Base-by-base conservation (phyloP, 2,888 invertebrate genomes). In the Apotomis capreana region DNA sequence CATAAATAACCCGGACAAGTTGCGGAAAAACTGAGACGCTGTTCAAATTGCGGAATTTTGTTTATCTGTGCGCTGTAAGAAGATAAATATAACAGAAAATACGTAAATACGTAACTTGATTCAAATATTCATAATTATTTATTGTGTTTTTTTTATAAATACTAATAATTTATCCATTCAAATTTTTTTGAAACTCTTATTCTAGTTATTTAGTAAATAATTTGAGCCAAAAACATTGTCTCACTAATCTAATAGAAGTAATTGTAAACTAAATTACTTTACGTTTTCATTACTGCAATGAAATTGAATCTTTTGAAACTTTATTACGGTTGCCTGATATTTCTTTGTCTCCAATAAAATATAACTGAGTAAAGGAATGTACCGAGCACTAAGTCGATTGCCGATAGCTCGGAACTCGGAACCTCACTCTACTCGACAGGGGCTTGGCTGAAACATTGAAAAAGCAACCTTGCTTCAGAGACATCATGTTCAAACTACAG, bases 1-100 rank as follows among this genome's bases (percentile, higher is more conserved):
- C 67, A 62, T 71, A 71, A 71, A 71, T 68, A 71, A 61, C 55
- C 63, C 26, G 37, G 26, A 26, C 57, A 59, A 59, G 51, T 60
- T 58, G 67, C 51, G 64, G 59, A 59, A 64, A 58, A 10, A 60
- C 46, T 46, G 40, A 46, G 55, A 57, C 36, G 12, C 44, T 40
- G 37, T 62, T 57, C 69, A 62, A 69, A 63, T 63, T 65, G 59
- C 46, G 62, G 62, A 57, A 49, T 61, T 51, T 51, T 13, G 37
- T 13, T 58, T 67, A 67, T 67, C 51, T 58, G 15, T 65, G 46
- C 10, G 15, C 64, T 12, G 54, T 36, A 5, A 36, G 36, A 37
- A 10, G 15, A 12, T 44, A 65, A 54, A 46, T n/a, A 65, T n/a
- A 26, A 57, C 55, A 6, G 6, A 40, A 40, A 40, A 26, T 26